Base-by-base conservation (phyloP, 2,113 vertebrate genomes). In the Pelusios castaneus region DNA sequence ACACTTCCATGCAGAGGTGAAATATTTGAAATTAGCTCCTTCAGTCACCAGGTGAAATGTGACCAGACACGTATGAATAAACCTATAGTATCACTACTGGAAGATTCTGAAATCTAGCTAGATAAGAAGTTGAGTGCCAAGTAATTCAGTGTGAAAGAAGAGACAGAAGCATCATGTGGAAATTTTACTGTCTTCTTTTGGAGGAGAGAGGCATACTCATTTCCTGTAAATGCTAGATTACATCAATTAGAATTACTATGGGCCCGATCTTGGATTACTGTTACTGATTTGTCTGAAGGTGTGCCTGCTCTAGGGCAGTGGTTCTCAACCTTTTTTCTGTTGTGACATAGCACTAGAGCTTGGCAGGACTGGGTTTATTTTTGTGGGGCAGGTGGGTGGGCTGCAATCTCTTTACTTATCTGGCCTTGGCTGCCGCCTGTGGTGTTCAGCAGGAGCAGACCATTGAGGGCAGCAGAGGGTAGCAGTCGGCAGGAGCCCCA, bases 1-100 rank as follows among this genome's bases (percentile, higher is more conserved):
- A 41, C 25, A 45, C 38, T 90, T 84, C 27, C 19, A 38, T 9
- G 56, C 5, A 76, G 82, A 93, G 60, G 84, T 85, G 56, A 91
- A 90, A 85, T 63, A 9, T 63, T 75, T 89, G 84, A n/a, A 52
- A 80, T 92, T 84, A 89, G 82, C 45, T 87, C 63, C 43, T 58
- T 92, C 80, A 93, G 45, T 80, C 54, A 73, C 90, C 91, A 89
- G 80, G n/a, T 85, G 83, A 91, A 89, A 58, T 70, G 22, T 76
- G 24, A 45, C 13, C 24, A 56, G 89, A 84, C 55, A 87, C 27
- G 81, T 85, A 49, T 80, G 56, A 43, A 76, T 76, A 45, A 76
- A 76, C 22, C 22, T 5, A 27, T 27, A 24, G 25, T 45, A 45
- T 76, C n/a, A 38, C n/a, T 67, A n/a, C 41, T 75, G 19, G 0